Evolutionary conservation across 2,888 invertebrate genomes (phyloP), one percentile per base, ranked within the genome.

Genomic region (Crematogaster levior): DNA sequence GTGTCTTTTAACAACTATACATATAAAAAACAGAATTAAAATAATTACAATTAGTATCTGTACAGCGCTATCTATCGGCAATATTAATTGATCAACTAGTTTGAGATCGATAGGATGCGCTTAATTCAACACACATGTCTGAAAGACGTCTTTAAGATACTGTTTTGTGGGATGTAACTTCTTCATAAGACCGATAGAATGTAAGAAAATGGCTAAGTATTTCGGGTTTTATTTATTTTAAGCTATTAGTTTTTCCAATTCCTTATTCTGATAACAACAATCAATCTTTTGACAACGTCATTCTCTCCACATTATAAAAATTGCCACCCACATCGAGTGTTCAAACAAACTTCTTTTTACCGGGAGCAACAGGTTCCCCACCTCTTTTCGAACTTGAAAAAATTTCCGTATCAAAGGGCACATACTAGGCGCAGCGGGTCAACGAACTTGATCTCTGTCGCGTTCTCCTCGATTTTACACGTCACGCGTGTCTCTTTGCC

Each of bases 341-440:
- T 40, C 24, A n/a, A 60, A 40, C 15, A 21, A 21, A 6, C 6
- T 34, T 3, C 7, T 40, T 68, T 53, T 48, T n/a, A 46, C 27
- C 21, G 0, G 21, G 15, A 53, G 40, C 68, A 77, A 68, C 53
- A 77, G 40, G 68, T 77, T 37, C 12, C 12, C 21, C 24, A 0
- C 21, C 30, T 4, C 30, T 6, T 43, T 12, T 15, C 37, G 10
- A 61, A 46, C 30, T 68, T n/a, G 1, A 77, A 77, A 77, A 77
- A 77, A 53, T 75, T 21, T 43, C 18, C 40, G 18, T 10, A 46
- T 27, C 10, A 24, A 34, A 24, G 18, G 15, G 21, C n/a, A n/a
- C n/a, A n/a, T n/a, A n/a, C n/a, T n/a, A 34, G 6, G 34, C 10
- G 21, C 27, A 15, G 5, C 37, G 30, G 18, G 21, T 77, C 40